phyloP scores from a whole-genome alignment of 1,140 invertebrate species.

The Ceratosolen solmsi region DNA sequence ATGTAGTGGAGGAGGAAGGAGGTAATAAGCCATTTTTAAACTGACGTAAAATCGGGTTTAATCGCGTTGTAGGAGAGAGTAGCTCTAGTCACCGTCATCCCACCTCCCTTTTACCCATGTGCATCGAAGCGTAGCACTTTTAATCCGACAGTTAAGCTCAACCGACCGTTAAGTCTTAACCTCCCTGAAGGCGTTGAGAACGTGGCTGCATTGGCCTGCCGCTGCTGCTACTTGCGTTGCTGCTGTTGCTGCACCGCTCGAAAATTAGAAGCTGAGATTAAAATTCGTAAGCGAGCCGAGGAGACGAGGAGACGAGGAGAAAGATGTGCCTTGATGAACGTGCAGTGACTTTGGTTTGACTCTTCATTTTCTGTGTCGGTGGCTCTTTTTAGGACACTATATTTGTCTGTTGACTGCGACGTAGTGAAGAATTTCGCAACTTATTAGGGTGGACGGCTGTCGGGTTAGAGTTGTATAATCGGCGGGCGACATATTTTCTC shows the following conservation, averaged over 20 bases:
- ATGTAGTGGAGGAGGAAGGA: slow-evolving; percentile 34
- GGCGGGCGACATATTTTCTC: no score
- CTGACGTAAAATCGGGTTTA: slow-evolving; percentile 65
- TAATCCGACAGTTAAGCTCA: slow-evolving; percentile 67
- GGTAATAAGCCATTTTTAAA: slow-evolving; percentile 64
- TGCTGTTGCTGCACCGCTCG: slow-evolving; percentile 39
- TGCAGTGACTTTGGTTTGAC: slow-evolving; percentile 13
- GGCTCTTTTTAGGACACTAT: background rate
- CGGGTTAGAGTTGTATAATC: no score
- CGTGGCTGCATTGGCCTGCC: slow-evolving; percentile 36
- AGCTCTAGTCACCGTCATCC: slow-evolving; percentile 27
- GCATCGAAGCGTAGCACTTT: slow-evolving; percentile 65
- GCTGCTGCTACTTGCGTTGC: no score
- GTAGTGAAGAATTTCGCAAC: background rate
- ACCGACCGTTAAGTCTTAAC: slow-evolving; percentile 68
- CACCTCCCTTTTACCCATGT: slow-evolving; percentile 48
- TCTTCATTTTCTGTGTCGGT: slow-evolving; percentile 25
- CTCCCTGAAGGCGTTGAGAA: slow-evolving; percentile 46
- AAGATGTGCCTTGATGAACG: background rate
- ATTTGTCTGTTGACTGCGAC: background rate
- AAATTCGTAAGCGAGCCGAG: slow-evolving; percentile 40
- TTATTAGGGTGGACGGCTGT: no score
- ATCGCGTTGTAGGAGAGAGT: slow-evolving; percentile 55
- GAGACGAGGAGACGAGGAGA: background rate
- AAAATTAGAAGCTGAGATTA: slow-evolving; percentile 53